Conservation (phyloP, 2,113 vertebrate genomes). For the Pao palembangensis region DNA sequence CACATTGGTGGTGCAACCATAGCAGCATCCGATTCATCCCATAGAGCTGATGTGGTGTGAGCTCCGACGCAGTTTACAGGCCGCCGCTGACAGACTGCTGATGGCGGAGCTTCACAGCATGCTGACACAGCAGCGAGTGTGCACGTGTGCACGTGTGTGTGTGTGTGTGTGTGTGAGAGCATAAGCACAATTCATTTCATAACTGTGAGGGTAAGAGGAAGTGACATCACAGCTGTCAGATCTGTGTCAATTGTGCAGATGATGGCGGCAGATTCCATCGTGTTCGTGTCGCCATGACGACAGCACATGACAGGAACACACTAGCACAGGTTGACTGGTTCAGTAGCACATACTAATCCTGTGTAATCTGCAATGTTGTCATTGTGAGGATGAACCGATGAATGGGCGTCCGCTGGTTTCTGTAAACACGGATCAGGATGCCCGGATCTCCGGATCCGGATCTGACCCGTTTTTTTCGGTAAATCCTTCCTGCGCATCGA, state of each 20-base stretch:
- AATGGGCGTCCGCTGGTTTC: no score
- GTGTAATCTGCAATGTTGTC: no score
- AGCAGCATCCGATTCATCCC: slow-evolving; percentile 8
- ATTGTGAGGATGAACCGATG: no score
- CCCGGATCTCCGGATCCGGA: no score
- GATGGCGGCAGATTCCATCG: not conserved
- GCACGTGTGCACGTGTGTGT: slow-evolving; percentile 9
- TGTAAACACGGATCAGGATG: no score
- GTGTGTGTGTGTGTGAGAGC: not conserved
- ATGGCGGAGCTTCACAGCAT: slow-evolving; percentile 33
- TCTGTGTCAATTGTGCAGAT: not conserved
- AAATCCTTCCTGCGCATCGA: no score
- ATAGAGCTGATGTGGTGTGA: slow-evolving; percentile 28
- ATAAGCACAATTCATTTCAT: no score
- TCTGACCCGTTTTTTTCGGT: no score
- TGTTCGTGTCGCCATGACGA: not conserved
- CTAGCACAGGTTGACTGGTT: no score
- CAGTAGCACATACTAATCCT: no score
- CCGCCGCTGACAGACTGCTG: slow-evolving; percentile 41
- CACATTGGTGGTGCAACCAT: no score
- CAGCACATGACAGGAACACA: no score
- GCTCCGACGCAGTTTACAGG: slow-evolving; percentile 32
- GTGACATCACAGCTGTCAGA: slow-evolving; percentile 5
- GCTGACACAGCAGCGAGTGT: slow-evolving; percentile 31
- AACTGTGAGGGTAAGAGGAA: not conserved